These are phyloP conservation scores for Empis stercorea DNA, from an alignment of 2,888 invertebrate genomes.

Conservation along the genomic window DNA sequence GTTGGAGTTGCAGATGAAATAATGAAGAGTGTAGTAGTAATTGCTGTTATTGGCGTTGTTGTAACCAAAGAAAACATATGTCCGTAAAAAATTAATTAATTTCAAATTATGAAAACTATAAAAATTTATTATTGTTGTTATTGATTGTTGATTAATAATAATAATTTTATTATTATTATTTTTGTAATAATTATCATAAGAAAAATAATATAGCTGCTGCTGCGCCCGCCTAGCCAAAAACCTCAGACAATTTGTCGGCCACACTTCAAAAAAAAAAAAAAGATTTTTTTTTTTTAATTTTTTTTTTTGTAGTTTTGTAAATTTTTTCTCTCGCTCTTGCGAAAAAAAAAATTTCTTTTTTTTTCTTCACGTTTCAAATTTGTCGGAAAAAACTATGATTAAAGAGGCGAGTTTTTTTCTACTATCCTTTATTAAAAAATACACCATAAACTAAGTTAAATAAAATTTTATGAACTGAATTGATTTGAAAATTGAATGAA, in stretches of 20 bases:
- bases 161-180: not conserved
- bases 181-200: not conserved
- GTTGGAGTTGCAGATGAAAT: no score
- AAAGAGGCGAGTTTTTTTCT: no score
- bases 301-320: not conserved
- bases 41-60: not conserved
- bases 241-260: constrained; percentile 9
- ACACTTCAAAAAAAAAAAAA: constrained; percentile 9
- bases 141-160: no score
- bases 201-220: not conserved
- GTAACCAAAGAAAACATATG: constrained; percentile 2
- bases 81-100: not conserved
- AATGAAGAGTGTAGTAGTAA: no score
- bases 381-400: no score
- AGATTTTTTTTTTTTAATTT: constrained; percentile 5
- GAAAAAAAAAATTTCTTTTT: not conserved
- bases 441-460: no score
- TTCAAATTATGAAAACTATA: not conserved
- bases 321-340: not conserved
- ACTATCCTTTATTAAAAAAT: no score
- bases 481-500: not conserved
- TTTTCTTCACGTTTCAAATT: not conserved
- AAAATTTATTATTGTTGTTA: no score
- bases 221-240: constrained; percentile 8
- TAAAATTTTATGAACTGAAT: no score